These are phyloP conservation scores for Protobothrops mucrosquamatus DNA, from an alignment of 2,113 vertebrate species.

Conservation along the genomic window DNA sequence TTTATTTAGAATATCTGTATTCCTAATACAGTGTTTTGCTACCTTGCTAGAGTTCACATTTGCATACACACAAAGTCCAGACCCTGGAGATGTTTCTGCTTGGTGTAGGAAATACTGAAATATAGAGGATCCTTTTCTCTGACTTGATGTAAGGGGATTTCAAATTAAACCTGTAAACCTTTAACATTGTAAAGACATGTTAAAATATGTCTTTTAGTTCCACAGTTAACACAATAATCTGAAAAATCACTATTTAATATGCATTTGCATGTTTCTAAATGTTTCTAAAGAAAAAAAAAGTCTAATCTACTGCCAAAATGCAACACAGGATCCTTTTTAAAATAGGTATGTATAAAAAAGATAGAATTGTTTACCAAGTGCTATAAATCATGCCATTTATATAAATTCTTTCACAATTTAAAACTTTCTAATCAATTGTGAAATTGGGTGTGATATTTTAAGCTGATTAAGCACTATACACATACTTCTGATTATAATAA, in stretches of 20 bases:
- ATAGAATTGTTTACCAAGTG: background rate
- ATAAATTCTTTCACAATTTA: background rate
- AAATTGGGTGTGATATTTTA: background rate
- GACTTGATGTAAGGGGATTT: background rate
- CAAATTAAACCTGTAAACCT: background rate
- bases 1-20: fast-evolving
- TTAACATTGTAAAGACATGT: background rate
- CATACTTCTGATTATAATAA: background rate
- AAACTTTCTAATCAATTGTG: background rate
- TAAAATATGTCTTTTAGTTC: background rate
- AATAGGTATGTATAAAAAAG: background rate
- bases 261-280: background rate
- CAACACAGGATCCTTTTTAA: too few relatives aligned
- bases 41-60: background rate
- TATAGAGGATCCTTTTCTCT: too few relatives aligned
- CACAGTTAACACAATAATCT: background rate
- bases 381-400: background rate
- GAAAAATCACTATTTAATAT: background rate
- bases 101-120: background rate
- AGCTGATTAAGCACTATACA: background rate
- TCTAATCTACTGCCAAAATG: background rate
- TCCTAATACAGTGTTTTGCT: background rate
- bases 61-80: background rate
- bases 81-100: background rate
- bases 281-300: background rate